A percentile compares a stretch with the other conserved stretches of the same genome.
Conservation (phyloP, 2,888 invertebrate genomes). For the Patella pellucida region DNA sequence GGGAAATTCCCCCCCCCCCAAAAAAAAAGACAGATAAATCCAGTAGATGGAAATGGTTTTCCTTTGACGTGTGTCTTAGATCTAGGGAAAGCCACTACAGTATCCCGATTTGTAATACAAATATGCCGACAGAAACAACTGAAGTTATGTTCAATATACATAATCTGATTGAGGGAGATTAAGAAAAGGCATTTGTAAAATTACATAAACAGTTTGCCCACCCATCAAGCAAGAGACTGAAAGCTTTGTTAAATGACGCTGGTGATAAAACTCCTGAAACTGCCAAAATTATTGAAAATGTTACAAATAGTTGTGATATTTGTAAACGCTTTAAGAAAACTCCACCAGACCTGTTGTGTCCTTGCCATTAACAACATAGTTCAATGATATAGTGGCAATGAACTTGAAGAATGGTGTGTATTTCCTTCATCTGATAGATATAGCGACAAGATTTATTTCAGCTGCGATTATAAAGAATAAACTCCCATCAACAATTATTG, state of each 20-base stretch:
- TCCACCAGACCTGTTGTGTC: constrained; percentile 18
- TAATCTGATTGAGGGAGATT: not conserved
- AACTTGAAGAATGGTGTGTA: constrained; percentile 14
- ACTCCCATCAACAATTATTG: constrained; percentile 3
- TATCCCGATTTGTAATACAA: constrained; percentile 13
- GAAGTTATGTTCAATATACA: not conserved
- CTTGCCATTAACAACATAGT: constrained; percentile 22
- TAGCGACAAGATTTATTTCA: constrained; percentile 19
- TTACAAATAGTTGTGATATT: too few species aligned
- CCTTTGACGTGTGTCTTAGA: constrained; percentile 19
- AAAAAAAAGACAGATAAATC: constrained; percentile 18
- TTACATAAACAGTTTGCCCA: not conserved
- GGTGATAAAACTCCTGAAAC: not conserved
- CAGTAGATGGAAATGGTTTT: constrained; percentile 26
- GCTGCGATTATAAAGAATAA: constrained; percentile 17
- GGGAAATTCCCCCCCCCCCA: not conserved
- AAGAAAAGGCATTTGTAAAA: not conserved
- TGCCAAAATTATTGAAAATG: too few species aligned
- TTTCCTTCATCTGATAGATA: constrained; percentile 22
- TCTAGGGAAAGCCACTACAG: constrained; percentile 27
- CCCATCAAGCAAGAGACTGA: not conserved
- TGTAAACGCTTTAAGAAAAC: not conserved
- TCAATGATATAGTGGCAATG: constrained; percentile 25
- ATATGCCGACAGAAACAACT: constrained; percentile 5
- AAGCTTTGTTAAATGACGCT: not conserved